phyloP scores from a whole-genome alignment of 2,888 invertebrate species.

The Andrena fulva region DNA sequence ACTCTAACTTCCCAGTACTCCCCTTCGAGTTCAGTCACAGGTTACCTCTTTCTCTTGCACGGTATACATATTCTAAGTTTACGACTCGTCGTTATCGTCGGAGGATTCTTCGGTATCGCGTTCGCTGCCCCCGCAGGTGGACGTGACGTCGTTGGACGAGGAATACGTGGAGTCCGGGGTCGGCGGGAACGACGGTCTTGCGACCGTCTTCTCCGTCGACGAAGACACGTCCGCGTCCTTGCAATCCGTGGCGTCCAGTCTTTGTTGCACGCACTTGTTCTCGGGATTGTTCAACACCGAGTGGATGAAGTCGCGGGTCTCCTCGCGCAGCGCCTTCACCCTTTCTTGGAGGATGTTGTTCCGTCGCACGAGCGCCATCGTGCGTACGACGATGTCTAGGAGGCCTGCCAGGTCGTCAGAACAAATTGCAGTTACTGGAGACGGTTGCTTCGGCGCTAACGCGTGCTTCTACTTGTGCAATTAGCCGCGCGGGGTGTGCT shows the following conservation, averaged over 20 bases:
- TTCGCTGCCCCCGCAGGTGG: slow-evolving; percentile 43
- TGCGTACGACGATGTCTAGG: slow-evolving; percentile 75
- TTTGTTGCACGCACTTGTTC: slow-evolving; percentile 60
- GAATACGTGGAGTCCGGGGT: slow-evolving; percentile 41
- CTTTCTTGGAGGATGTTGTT: slow-evolving; percentile 78
- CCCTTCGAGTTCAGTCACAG: not conserved
- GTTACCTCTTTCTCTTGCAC: slow-evolving; percentile 25
- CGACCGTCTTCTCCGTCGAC: slow-evolving; percentile 33
- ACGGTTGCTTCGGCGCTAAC: not conserved
- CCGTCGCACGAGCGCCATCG: slow-evolving; percentile 76
- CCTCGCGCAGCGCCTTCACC: slow-evolving; percentile 76
- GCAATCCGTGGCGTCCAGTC: slow-evolving; percentile 9
- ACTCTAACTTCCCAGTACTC: not conserved
- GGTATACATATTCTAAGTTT: slow-evolving; percentile 5
- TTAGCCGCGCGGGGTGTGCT: not conserved
- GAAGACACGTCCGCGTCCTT: slow-evolving; percentile 52
- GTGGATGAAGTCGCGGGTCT: slow-evolving; percentile 76
- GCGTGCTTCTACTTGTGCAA: not conserved
- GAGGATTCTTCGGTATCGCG: slow-evolving; percentile 35
- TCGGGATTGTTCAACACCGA: slow-evolving; percentile 76
- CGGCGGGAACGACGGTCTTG: slow-evolving; percentile 32
- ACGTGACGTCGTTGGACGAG: slow-evolving; percentile 41
- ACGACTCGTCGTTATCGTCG: slow-evolving; percentile 37
- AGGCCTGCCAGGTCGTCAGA: slow-evolving; percentile 68
- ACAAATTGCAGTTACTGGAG: not conserved